These are phyloP conservation scores for Pelosia muscerda DNA, from an alignment of 2,888 invertebrate genomes.

Conservation along the genomic window DNA sequence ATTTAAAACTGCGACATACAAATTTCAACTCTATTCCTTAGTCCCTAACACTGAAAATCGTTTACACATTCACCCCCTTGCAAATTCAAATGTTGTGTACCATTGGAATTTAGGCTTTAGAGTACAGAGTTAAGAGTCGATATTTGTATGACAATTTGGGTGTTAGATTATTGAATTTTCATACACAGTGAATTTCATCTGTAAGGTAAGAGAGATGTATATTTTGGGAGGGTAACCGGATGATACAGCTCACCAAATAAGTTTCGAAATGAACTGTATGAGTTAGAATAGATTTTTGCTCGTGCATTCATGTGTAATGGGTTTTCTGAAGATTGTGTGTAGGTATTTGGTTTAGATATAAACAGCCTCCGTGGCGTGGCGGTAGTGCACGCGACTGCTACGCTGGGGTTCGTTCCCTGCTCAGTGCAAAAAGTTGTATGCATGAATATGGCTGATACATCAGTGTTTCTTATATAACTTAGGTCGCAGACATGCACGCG, in stretches of 20 bases:
- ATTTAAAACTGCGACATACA: slow-evolving; percentile 17
- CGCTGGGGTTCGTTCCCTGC: too few species aligned
- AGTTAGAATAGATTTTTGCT: background rate
- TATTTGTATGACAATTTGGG: slow-evolving; percentile 23
- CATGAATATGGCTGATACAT: too few species aligned
- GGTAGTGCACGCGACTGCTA: too few species aligned
- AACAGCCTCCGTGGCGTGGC: too few species aligned
- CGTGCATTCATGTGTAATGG: background rate
- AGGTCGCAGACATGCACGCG: too few species aligned
- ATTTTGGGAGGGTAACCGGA: slow-evolving; percentile 8
- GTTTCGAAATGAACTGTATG: background rate
- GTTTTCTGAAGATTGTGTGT: background rate
- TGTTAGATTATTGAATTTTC: slow-evolving; percentile 17
- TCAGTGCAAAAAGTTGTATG: too few species aligned
- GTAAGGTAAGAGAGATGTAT: slow-evolving; percentile 20
- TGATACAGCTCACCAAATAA: slow-evolving; percentile 8
- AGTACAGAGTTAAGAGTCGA: slow-evolving; percentile 6
- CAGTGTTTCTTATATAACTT: too few species aligned
- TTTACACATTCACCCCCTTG: background rate
- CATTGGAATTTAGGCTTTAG: slow-evolving; percentile 33
- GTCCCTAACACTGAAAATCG: slow-evolving; percentile 27
- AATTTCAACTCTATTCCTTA: slow-evolving; percentile 35
- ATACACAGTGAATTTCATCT: slow-evolving; percentile 37
- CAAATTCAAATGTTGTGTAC: background rate
- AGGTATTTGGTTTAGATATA: background rate